Percentiles rank a stretch among this genome's conserved stretches.
Evolutionary conservation across 1,140 invertebrate species (phyloP).

Genomic region (Penaeus vannamei): DNA sequence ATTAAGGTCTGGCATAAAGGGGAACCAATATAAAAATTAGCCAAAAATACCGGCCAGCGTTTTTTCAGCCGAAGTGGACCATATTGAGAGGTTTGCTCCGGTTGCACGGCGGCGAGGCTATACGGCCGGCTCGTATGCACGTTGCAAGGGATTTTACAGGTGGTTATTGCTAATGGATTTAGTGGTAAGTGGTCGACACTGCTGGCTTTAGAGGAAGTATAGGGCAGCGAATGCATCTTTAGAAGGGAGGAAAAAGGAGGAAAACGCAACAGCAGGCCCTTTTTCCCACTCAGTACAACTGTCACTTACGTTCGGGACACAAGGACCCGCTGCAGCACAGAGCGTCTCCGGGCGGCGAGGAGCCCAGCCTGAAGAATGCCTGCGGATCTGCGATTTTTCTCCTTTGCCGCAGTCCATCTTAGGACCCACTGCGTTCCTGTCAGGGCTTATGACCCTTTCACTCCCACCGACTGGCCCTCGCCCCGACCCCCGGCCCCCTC

Average conservation of each 20-base stretch:
- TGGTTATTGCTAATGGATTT: neutral
- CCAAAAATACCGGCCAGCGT: slow-evolving; percentile 42
- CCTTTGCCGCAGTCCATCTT: too few relatives aligned
- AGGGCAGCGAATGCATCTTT: too few relatives aligned
- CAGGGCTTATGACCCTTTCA: neutral
- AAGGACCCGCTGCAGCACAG: too few relatives aligned
- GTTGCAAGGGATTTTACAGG: neutral
- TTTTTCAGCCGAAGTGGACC: slow-evolving; percentile 50
- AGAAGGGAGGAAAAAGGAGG: neutral
- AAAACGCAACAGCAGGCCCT: neutral
- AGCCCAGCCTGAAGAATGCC: too few relatives aligned
- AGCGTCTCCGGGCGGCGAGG: too few relatives aligned
- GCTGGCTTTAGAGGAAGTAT: too few relatives aligned
- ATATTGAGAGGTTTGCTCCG: neutral
- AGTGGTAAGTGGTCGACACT: neutral
- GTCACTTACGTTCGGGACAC: too few relatives aligned
- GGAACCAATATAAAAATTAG: slow-evolving; percentile 52
- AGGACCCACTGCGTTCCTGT: too few relatives aligned
- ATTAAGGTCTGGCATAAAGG: slow-evolving; percentile 45
- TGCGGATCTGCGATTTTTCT: too few relatives aligned
- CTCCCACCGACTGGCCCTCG: neutral
- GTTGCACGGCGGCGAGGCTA: too few relatives aligned
- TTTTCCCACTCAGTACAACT: neutral
- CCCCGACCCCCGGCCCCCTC: neutral
- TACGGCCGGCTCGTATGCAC: neutral